Conservation (phyloP, 2,888 invertebrate species). For the Thymelicus sylvestris region DNA sequence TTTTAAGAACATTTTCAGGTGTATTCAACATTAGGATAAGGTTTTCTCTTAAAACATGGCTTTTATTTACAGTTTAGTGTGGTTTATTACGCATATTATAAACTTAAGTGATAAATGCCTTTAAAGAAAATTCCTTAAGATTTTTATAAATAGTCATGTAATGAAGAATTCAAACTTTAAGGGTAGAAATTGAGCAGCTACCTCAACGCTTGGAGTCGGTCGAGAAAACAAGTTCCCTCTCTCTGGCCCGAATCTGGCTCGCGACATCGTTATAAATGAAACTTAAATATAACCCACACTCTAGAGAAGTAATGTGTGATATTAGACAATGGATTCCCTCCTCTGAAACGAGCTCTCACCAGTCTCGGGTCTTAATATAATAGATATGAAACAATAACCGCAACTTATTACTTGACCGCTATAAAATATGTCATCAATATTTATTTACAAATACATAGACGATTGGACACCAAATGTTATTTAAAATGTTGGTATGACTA, state of each 20-base stretch:
- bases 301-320: slow-evolving; percentile 63
- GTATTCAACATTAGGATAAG: slow-evolving; percentile 10
- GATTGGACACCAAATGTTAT: too few relatives aligned
- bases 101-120: slow-evolving; percentile 25
- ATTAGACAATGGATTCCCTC: slow-evolving; percentile 63
- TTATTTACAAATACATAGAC: too few relatives aligned
- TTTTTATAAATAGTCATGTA: slow-evolving; percentile 14
- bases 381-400: background rate
- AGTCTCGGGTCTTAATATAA: background rate
- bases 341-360: slow-evolving; percentile 39
- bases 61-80: slow-evolving; percentile 28
- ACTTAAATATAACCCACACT: slow-evolving; percentile 48
- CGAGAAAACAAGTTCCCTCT: slow-evolving; percentile 22
- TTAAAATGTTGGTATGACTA: too few relatives aligned
- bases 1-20: background rate
- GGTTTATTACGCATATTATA: slow-evolving; percentile 4
- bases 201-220: slow-evolving; percentile 19
- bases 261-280: slow-evolving; percentile 36
- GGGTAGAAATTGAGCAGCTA: slow-evolving; percentile 36
- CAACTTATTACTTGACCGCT: background rate
- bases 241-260: slow-evolving; percentile 24
- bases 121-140: slow-evolving; percentile 13
- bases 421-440: too few relatives aligned
- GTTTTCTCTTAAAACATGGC: slow-evolving; percentile 22
- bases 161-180: slow-evolving; percentile 34